Base-by-base conservation (phyloP, 1,140 invertebrate species). In the Leptopilina boulardi region DNA sequence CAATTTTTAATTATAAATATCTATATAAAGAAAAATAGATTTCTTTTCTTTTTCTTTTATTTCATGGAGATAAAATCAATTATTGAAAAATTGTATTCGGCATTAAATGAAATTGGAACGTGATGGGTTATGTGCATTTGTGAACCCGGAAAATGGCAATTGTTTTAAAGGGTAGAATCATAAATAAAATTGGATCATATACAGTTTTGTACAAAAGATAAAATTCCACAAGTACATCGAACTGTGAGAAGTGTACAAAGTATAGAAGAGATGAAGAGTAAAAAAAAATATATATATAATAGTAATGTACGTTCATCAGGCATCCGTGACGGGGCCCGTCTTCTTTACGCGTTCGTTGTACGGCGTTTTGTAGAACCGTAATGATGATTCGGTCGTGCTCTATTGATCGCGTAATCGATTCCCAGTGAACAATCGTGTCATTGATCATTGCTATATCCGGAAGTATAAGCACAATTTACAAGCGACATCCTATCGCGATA, bases 351-450 rank as follows among this genome's bases (percentile, higher is more conserved):
- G 34, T 34, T 76, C 42, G 30, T 74, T 41, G 30, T 66, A 21
- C 6, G 73, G 59, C 70, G 77, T 70, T 72, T 73, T 74, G 38
- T 30, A 66, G 70, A 72, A 72, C 71, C 77, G 47, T 42, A 70
- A 70, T 72, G 73, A 75, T 66, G 56, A 34, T 38, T 51, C 41
- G 66, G 77, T 78, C 42, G 77, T 72, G 77, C 77, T 75, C 77
- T 75, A 79, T 72, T 75, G 77, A 66, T 79, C 77, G 54, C 59
- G 73, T 75, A 75, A 79, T 59, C 77, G 73, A 79, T 79, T 72
- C 42, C 72, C 54, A 66, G 41, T 75, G 47, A 71, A 75, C 70
- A 75, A 79, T 79, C 47, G 76, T 77, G 76, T 77, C 76, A 77
- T 77, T 78, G 77, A 78, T 78, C 77, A 71, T 54, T 44, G 70